A percentile compares a stretch with the other conserved stretches of the same genome.
Evolutionary conservation across 2,888 invertebrate genomes (phyloP).

Genomic region (Eristalis pertinax): DNA sequence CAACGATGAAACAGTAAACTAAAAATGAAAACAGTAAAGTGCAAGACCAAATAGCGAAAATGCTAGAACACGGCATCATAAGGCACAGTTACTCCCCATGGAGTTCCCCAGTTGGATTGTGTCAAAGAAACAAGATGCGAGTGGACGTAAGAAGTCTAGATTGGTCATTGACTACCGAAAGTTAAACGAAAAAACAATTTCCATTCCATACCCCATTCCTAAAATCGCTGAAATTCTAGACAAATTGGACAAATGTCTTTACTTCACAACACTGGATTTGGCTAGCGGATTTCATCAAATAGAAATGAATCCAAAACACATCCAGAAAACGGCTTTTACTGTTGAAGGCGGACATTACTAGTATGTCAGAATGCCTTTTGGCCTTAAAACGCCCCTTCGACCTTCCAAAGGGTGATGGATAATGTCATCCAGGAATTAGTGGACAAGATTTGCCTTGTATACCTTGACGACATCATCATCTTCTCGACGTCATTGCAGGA

Average conservation of each 20-base stretch:
- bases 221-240: not conserved
- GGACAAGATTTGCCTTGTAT: not conserved
- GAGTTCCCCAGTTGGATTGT: too few species aligned
- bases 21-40: not conserved
- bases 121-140: not conserved
- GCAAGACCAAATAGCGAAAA: not conserved
- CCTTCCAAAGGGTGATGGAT: too few species aligned
- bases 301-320: not conserved
- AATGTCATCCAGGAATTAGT: not conserved
- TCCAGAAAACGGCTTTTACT: not conserved
- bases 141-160: not conserved
- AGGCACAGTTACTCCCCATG: too few species aligned
- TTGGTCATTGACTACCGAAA: not conserved
- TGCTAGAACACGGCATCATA: too few species aligned
- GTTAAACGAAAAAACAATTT: not conserved
- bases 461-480: slow-evolving; percentile 68
- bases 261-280: not conserved
- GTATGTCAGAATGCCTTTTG: not conserved
- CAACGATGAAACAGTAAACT: not conserved
- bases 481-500: slow-evolving; percentile 74
- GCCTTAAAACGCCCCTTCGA: not conserved
- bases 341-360: not conserved
- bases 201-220: not conserved
- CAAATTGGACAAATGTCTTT: not conserved
- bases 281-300: not conserved